Base-by-base conservation (phyloP, 2,797 vertebrate genomes). In the Myiothlypis coronata region DNA sequence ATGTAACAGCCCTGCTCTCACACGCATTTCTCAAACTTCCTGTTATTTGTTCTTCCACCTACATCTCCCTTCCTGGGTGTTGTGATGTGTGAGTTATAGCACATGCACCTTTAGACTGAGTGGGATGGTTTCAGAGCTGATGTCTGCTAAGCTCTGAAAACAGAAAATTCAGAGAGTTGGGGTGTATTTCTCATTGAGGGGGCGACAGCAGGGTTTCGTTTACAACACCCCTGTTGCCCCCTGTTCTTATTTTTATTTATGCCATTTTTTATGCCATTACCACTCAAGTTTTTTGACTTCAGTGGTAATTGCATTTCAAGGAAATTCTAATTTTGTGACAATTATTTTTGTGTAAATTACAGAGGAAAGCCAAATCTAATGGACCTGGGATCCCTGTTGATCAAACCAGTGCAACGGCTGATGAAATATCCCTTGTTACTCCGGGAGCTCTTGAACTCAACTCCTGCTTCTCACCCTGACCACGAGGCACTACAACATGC, bases 351-450 rank as follows among this genome's bases (percentile, higher is more conserved):
- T 96, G 78, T 91, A 70, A 96, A 79, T 96, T 94, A 23, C 22
- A 99, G 99, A 98, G 98, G 99, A 61, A 99, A 99, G 96, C 96
- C 99, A 9, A 99, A 98, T 93, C 92, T 99, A 89, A 96, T 98
- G 96, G 98, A 99, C 94, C 99, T 99, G 99, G 99, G 99, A 67
- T 99, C 99, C 21, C 95, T 99, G 88, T 97, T 99, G 96, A 99
- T 99, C 97, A 99, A 99, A 93, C 99, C 99, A 4, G 99, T 99
- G 49, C 99, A 99, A 95, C 98, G 99, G 22, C 97, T 99, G 94
- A 99, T 99, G 99, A 99, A 99, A 96, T 99, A 99, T 70, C 99
- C 99, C 0, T 94, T 99, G 92, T 96, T 99, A 79, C 98, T 99
- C 50, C 96, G 97, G 26, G 99, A 99, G 93, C 98, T 99, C 61